These are phyloP conservation scores for Todus mexicanus DNA, from an alignment of 2,797 vertebrate genomes.

Conservation along the genomic window DNA sequence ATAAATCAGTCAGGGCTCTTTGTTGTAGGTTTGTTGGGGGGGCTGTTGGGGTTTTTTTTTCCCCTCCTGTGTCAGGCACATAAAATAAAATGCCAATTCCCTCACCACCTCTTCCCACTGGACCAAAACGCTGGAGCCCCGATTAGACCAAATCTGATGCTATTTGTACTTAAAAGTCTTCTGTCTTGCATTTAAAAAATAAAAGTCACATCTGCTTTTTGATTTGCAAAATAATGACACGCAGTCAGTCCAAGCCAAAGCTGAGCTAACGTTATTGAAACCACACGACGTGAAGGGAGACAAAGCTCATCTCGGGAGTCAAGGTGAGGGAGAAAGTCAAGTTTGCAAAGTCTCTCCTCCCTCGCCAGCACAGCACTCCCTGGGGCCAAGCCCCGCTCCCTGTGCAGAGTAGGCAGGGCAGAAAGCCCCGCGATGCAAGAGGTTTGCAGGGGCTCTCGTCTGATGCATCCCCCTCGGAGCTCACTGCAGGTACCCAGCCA, in stretches of 20 bases:
- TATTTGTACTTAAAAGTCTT: conserved; percentile 33
- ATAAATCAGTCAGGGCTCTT: conserved; percentile 67
- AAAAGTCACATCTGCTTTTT: conserved; percentile 31
- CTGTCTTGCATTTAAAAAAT: conserved; percentile 35
- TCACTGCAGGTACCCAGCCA: background rate
- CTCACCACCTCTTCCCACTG: background rate
- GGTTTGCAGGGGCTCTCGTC: background rate
- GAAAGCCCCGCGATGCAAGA: background rate
- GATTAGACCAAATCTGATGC: background rate
- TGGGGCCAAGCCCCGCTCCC: background rate
- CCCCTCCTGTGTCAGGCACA: background rate
- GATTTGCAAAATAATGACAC: conserved; percentile 47
- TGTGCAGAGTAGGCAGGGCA: background rate
- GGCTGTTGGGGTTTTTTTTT: background rate
- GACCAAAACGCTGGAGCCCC: background rate
- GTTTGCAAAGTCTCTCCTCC: background rate
- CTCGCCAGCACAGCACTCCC: accelerated
- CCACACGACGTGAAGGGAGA: conserved; percentile 32
- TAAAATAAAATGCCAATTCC: conserved; percentile 46
- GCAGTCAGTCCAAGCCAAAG: conserved; percentile 8
- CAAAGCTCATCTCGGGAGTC: conserved; percentile 19
- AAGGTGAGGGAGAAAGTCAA: conserved; percentile 52
- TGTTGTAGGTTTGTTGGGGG: background rate
- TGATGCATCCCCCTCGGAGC: background rate
- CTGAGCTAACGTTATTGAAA: conserved; percentile 49